phyloP scores from a whole-genome alignment of 2,888 invertebrate species.

The Lathronympha strigana region DNA sequence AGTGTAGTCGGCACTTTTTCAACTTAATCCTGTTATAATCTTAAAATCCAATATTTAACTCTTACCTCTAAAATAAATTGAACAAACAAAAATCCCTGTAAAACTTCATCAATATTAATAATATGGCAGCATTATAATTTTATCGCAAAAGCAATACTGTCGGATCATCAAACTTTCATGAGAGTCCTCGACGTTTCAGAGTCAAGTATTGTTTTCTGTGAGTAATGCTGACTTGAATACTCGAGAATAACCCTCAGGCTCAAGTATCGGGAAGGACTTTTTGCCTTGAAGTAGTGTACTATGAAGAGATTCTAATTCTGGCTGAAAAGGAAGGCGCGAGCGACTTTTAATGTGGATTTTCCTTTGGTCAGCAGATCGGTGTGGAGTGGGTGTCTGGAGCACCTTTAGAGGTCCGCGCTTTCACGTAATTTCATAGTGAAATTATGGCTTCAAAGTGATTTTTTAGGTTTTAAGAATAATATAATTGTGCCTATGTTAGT shows the following conservation, averaged over 20 bases:
- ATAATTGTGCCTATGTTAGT: not conserved
- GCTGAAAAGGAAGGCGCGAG: not conserved
- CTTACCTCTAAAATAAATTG: no score
- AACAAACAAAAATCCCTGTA: not conserved
- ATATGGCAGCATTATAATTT: slow-evolving; percentile 17
- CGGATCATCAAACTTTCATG: slow-evolving; percentile 41
- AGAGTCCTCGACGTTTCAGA: slow-evolving; percentile 42
- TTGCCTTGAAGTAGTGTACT: slow-evolving; percentile 22
- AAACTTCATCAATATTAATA: slow-evolving; percentile 3
- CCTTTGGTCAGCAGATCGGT: slow-evolving; percentile 8
- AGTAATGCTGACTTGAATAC: slow-evolving; percentile 60
- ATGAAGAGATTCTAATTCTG: slow-evolving; percentile 28
- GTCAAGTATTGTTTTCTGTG: slow-evolving; percentile 61
- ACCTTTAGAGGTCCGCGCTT: not conserved
- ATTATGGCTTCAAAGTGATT: not conserved
- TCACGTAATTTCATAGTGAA: not conserved
- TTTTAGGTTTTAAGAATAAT: not conserved
- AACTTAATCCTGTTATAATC: no score
- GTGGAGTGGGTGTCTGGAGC: not conserved
- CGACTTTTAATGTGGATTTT: slow-evolving; percentile 1
- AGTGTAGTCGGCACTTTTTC: no score
- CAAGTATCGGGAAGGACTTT: slow-evolving; percentile 25
- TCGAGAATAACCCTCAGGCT: slow-evolving; percentile 42
- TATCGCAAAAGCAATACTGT: slow-evolving; percentile 34
- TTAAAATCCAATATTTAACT: no score